phyloP scores from a whole-genome alignment of 2,113 vertebrate species.

The Lucifuga dentata region DNA sequence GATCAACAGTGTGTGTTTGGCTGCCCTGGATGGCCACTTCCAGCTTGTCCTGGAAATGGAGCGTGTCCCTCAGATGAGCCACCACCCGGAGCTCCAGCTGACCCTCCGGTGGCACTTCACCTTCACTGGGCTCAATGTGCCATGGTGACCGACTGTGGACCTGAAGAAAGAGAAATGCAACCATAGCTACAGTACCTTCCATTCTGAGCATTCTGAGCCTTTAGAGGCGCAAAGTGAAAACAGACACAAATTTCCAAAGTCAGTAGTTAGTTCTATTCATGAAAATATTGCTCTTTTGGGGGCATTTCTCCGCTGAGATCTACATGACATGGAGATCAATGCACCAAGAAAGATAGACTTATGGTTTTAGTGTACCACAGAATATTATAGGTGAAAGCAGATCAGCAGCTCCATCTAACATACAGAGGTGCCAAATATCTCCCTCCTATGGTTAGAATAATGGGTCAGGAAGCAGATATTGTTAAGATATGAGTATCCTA shows the following conservation, averaged over 20 bases:
- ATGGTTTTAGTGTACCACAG: conserved; percentile 5
- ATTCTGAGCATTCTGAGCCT: conserved; percentile 3
- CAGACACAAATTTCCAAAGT: not conserved
- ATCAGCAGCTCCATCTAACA: conserved; percentile 17
- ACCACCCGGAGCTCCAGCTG: conserved; percentile 81
- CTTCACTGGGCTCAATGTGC: conserved; percentile 84
- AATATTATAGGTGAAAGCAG: conserved; percentile 18
- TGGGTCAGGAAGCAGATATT: too few species aligned
- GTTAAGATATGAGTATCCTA: too few species aligned
- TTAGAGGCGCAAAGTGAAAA: not conserved
- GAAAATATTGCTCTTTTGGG: conserved; percentile 26
- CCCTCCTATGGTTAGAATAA: not conserved
- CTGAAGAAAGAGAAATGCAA: conserved; percentile 70
- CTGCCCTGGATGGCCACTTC: conserved; percentile 81
- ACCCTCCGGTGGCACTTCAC: conserved; percentile 76
- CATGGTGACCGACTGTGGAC: conserved; percentile 75
- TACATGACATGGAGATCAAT: conserved; percentile 8
- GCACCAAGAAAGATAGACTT: conserved; percentile 33
- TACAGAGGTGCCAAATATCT: conserved; percentile 23
- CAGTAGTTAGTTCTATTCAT: conserved; percentile 16
- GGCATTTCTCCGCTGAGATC: conserved; percentile 12
- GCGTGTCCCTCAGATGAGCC: conserved; percentile 84
- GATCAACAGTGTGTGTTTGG: conserved; percentile 63
- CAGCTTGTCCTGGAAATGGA: conserved; percentile 82
- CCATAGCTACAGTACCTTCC: not conserved